phyloP scores from a whole-genome alignment of 2,113 vertebrate species.

The Thinocorus orbignyianus region DNA sequence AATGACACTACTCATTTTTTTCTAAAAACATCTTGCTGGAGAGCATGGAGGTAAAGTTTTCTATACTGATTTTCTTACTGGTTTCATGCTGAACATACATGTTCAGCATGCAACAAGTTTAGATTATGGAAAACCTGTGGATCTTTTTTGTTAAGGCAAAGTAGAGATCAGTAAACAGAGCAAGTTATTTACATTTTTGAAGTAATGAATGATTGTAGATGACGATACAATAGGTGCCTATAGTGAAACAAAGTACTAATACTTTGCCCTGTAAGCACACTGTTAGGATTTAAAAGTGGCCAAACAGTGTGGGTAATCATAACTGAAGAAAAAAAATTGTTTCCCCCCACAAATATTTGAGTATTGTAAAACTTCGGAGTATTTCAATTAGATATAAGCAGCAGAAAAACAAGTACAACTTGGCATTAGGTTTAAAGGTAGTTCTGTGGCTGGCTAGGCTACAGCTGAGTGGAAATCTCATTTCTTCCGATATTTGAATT shows the following conservation, averaged over 20 bases:
- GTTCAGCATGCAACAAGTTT: not conserved
- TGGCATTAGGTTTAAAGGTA: not conserved
- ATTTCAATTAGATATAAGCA: not conserved
- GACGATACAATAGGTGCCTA: not conserved
- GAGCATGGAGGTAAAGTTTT: not conserved
- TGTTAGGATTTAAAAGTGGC: not conserved
- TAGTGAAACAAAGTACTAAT: not conserved
- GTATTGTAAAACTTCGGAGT: not conserved
- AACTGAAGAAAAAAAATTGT: not conserved
- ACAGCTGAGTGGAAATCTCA: not conserved
- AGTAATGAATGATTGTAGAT: not conserved
- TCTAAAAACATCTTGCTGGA: not conserved
- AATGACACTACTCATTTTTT: not conserved
- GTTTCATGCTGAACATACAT: not conserved
- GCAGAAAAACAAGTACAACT: not conserved
- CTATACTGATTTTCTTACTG: not conserved
- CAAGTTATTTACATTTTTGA: not conserved
- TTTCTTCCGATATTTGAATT: conserved; percentile 2
- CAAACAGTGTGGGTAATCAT: not conserved
- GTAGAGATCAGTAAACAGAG: not conserved
- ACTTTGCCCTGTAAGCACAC: not conserved
- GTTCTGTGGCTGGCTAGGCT: not conserved
- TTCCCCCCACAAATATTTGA: not conserved
- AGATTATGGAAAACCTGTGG: not conserved
- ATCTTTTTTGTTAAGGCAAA: not conserved